phyloP scores from a whole-genome alignment of 2,797 vertebrate genomes.

The Erpetoichthys calabaricus region DNA sequence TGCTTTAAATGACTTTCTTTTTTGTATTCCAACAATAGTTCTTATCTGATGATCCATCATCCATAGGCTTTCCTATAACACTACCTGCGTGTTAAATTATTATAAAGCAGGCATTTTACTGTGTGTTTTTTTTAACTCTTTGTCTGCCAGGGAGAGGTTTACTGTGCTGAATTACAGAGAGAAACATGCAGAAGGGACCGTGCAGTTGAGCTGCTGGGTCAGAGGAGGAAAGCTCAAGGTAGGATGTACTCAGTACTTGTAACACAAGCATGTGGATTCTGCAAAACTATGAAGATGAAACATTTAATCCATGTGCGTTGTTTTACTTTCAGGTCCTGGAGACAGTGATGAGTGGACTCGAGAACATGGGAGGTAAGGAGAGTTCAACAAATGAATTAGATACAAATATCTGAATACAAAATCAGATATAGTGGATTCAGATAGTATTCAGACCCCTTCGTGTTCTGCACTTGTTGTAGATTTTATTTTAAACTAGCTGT shows the following conservation, averaged over 20 bases:
- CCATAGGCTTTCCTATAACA: too few relatives aligned
- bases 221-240: slow-evolving; percentile 77
- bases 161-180: slow-evolving; percentile 69
- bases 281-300: not conserved
- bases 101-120: too few relatives aligned
- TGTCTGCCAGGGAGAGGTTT: slow-evolving; percentile 65
- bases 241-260: slow-evolving; percentile 14
- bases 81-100: too few relatives aligned
- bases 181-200: slow-evolving; percentile 50
- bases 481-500: too few relatives aligned
- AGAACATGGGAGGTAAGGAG: slow-evolving; percentile 79
- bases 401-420: too few relatives aligned
- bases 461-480: too few relatives aligned
- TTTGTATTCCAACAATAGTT: too few relatives aligned
- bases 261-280: not conserved
- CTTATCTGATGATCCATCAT: too few relatives aligned
- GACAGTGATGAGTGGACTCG: slow-evolving; percentile 67
- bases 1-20: too few relatives aligned
- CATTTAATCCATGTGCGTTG: slow-evolving; percentile 1
- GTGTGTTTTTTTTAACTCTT: slow-evolving; percentile 7
- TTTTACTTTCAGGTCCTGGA: slow-evolving; percentile 65
- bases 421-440: too few relatives aligned
- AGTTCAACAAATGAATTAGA: slow-evolving; percentile 2
- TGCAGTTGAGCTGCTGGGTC: slow-evolving; percentile 69
- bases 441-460: too few relatives aligned